phyloP scores from a whole-genome alignment of 2,888 invertebrate genomes.

The Nemapogon koenigi region DNA sequence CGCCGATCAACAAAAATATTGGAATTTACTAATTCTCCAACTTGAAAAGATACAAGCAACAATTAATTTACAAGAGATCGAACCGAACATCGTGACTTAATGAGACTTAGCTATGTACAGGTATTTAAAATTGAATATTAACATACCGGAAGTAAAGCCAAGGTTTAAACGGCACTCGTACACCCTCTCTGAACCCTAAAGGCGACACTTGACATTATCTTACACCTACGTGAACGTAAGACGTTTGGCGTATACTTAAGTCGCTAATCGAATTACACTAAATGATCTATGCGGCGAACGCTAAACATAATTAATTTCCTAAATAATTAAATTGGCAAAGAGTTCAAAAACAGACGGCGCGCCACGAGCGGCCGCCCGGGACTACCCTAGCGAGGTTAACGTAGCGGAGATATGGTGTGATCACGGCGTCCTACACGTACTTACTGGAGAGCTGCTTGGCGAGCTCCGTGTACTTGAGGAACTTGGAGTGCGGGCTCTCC shows the following conservation, averaged over 20 bases:
- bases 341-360: constrained; percentile 62
- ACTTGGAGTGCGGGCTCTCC: constrained; percentile 95
- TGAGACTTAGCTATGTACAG: constrained; percentile 59
- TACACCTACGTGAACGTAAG: constrained; percentile 56
- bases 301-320: constrained; percentile 58
- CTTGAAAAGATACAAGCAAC: constrained; percentile 26
- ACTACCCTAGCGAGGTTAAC: constrained; percentile 56
- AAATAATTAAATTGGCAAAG: constrained; percentile 66
- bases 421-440: constrained; percentile 81
- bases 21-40: neutral
- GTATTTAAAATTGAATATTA: constrained; percentile 62
- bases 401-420: constrained; percentile 82
- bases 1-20: neutral
- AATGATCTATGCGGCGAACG: constrained; percentile 58
- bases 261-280: constrained; percentile 62
- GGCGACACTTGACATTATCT: constrained; percentile 62
- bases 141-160: constrained; percentile 54
- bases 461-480: constrained; percentile 97
- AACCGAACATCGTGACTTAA: constrained; percentile 60
- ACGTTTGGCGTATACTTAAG: constrained; percentile 66
- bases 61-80: constrained; percentile 65
- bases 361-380: constrained; percentile 37
- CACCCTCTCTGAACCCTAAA: constrained; percentile 28
- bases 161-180: constrained; percentile 30
- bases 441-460: constrained; percentile 98